Base-by-base conservation (phyloP, 2,888 invertebrate species). In the Eupithecia abbreviata region DNA sequence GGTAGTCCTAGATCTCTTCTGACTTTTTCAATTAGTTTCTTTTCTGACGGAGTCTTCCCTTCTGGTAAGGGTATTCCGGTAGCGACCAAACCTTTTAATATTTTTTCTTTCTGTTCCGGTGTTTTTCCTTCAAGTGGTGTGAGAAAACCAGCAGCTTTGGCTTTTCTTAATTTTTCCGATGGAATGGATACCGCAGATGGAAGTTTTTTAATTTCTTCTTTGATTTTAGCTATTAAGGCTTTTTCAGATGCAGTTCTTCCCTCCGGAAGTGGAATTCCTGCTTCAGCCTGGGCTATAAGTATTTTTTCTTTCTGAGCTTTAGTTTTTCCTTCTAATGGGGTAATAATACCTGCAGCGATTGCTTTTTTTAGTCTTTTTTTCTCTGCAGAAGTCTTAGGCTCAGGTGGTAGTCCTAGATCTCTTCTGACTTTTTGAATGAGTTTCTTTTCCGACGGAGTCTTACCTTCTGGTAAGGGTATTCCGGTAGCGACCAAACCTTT, bases 401-500 rank as follows among this genome's bases (percentile, higher is more conserved):
- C 77, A 58, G 82, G 81, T n/a, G 84, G 83, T 15, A 84, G 12
- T 12, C 83, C 81, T 4, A 82, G 15, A 0, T 83, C 82, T 13
- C 68, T 75, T 3, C 77, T 75, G 13, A 81, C 80, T 68, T 82
- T 79, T 0, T 80, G 51, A 13, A 79, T 73, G 1, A 87, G 67
- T 13, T 82, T 82, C 75, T 86, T 87, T 80, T 84, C 84, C 0
- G 86, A 85, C 0, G 83, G 73, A 0, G 85, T 82, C 62, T 80
- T 78, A 2, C 82, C 82, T 79, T 81, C 83, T 7, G 86, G 85
- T 3, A 86, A 71, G 0, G 85, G 82, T 0, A 86, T 10, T 0
- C 84, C 85, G 12, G 75, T 74, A 18, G 81, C 76, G 0, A 80
- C 82, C 15, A 72, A 51, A 0, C 80, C 81, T 78, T 51, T 80